Conservation (phyloP, 2,113 vertebrate genomes). For the Platycercus adscitus region DNA sequence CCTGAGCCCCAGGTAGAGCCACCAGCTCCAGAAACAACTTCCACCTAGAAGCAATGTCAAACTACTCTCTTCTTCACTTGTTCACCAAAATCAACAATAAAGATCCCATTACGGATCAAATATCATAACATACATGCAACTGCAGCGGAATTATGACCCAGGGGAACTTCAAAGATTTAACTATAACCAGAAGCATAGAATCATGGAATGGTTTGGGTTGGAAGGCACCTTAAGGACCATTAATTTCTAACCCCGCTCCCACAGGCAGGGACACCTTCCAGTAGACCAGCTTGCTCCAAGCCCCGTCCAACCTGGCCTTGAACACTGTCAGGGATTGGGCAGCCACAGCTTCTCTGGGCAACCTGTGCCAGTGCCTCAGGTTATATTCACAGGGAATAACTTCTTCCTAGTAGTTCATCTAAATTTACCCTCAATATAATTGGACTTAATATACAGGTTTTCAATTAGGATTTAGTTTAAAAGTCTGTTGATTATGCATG, state of each 20-base stretch:
- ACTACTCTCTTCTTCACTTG: neutral
- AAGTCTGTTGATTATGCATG: neutral
- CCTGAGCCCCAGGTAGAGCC: neutral
- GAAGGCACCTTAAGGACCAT: neutral
- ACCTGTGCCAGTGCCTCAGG: neutral
- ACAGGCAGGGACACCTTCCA: neutral
- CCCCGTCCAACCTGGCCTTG: neutral
- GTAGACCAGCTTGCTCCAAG: neutral
- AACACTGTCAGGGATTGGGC: neutral
- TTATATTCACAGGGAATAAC: accelerated
- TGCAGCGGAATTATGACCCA: accelerated
- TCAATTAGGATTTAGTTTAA: neutral
- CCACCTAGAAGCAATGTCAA: accelerated
- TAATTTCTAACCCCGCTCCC: accelerated
- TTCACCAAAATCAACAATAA: neutral
- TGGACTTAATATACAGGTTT: neutral
- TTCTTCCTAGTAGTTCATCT: neutral
- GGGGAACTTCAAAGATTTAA: neutral
- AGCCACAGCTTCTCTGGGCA: neutral
- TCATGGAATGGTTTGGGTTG: neutral
- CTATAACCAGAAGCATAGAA: neutral
- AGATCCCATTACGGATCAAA: neutral
- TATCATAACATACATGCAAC: accelerated
- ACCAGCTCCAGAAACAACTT: neutral
- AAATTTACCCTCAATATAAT: neutral